Conservation (phyloP, 2,888 invertebrate species). For the Tigriopus californicus region DNA sequence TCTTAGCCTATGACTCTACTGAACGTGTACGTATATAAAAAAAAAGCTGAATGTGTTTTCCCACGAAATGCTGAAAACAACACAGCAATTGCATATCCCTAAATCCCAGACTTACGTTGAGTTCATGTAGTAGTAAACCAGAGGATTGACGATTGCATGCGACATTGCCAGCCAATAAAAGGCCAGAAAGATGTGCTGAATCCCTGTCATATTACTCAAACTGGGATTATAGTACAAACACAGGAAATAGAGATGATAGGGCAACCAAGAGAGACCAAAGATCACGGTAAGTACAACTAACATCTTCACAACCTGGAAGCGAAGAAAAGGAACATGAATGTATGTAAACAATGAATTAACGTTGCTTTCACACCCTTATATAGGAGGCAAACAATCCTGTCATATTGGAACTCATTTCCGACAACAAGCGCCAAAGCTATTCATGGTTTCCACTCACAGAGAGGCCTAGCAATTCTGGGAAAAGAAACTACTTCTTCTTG, state of each 20-base stretch:
- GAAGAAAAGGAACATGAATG: neutral
- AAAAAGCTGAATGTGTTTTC: too few species aligned
- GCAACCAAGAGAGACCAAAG: constrained; percentile 71
- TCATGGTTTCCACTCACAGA: too few species aligned
- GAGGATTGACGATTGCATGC: constrained; percentile 75
- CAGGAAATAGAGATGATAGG: constrained; percentile 67
- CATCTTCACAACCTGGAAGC: constrained; percentile 60
- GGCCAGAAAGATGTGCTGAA: constrained; percentile 61
- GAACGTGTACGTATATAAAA: too few species aligned
- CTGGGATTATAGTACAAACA: constrained; percentile 51
- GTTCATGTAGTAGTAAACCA: constrained; percentile 85
- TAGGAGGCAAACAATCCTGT: too few species aligned
- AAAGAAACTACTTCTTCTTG: too few species aligned
- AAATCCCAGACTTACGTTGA: constrained; percentile 36
- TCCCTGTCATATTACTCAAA: constrained; percentile 44
- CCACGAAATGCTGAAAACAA: too few species aligned
- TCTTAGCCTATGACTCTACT: too few species aligned
- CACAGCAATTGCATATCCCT: too few species aligned
- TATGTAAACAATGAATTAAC: neutral
- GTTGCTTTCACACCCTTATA: too few species aligned
- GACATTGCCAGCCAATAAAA: constrained; percentile 85
- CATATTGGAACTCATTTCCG: too few species aligned
- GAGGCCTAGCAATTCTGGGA: too few species aligned
- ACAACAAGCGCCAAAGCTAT: too few species aligned
- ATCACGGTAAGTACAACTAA: constrained; percentile 65